Base-by-base conservation (phyloP, 2,797 vertebrate genomes). In the Salmo trutta region DNA sequence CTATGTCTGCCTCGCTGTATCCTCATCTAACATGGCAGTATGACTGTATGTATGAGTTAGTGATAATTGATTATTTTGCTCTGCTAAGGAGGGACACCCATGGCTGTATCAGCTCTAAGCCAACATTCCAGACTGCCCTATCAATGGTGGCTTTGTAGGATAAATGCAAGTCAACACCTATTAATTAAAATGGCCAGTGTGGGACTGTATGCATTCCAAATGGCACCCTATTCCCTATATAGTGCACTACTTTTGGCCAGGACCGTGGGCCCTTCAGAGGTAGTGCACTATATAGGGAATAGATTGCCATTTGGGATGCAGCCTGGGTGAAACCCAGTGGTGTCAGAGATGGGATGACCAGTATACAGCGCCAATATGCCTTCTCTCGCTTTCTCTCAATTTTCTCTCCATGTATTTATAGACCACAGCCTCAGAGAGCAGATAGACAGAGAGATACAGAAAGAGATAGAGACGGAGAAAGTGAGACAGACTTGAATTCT, bases 81-180 rank as follows among this genome's bases (percentile, higher is more conserved):
- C 77, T 62, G 78, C 87, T 79, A 77, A 76, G 75, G 76, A 33
- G 68, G 36, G 78, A 80, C 81, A 77, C 77, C 71, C 78, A 64
- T 54, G 78, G 71, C 80, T 83, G 75, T 87, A 76, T 77, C 69
- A 65, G 59, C 75, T 68, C 76, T 14, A 75, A 85, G 82, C 79
- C 79, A 79, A 83, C 80, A 82, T 81, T 84, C 85, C 82, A 71
- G 71, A 73, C 77, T 47, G 78, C 79, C 75, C 79, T 75, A 75
- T 88, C 85, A 86, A 87, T 74, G 80, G 84, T 83, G 73, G 81
- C 80, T 87, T 82, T 83, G 81, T 86, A 81, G 70, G 83, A 85
- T 83, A 90, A 91, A 90, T 75, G 75, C 78, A 85, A 90, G 90
- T 92, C 90, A 91, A 91, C 87, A 85, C 87, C 85, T 88, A 88